Conservation (phyloP, 2,888 invertebrate genomes). For the Eupithecia insigniata region DNA sequence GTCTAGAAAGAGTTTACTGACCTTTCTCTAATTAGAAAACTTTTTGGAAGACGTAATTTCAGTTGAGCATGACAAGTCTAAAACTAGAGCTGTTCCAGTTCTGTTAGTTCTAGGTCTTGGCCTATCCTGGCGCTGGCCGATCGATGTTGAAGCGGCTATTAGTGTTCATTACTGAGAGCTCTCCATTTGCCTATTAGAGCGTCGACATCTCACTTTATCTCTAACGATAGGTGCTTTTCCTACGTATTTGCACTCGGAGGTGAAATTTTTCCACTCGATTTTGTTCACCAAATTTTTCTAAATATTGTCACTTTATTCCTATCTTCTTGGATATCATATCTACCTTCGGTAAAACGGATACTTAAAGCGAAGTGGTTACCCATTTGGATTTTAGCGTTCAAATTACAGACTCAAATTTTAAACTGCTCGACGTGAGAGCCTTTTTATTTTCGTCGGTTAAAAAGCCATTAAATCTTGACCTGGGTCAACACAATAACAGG, state of each 20-base stretch:
- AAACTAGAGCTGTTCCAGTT: constrained; percentile 11
- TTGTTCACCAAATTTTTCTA: background rate
- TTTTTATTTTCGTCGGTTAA: constrained; percentile 14
- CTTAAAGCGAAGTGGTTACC: background rate
- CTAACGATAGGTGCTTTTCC: constrained; percentile 9
- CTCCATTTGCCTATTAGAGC: constrained; percentile 30
- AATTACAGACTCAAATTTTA: background rate
- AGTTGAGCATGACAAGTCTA: background rate
- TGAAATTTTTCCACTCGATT: background rate
- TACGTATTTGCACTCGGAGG: background rate
- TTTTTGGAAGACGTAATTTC: background rate
- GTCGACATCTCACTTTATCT: constrained; percentile 23
- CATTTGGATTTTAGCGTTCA: background rate
- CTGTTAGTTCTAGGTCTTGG: constrained; percentile 7
- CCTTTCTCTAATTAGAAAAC: background rate
- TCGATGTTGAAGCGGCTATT: constrained; percentile 30
- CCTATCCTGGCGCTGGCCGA: constrained; percentile 14
- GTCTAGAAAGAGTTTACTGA: background rate
- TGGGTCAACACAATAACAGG: constrained; percentile 21
- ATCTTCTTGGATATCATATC: background rate
- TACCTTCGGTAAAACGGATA: background rate
- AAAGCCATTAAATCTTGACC: constrained; percentile 15
- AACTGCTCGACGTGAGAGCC: background rate
- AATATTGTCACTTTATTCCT: background rate
- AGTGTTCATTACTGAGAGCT: constrained; percentile 36